Evolutionary conservation across 2,113 vertebrate species (phyloP).

Genomic region (Dipodomys stephensi): DNA sequence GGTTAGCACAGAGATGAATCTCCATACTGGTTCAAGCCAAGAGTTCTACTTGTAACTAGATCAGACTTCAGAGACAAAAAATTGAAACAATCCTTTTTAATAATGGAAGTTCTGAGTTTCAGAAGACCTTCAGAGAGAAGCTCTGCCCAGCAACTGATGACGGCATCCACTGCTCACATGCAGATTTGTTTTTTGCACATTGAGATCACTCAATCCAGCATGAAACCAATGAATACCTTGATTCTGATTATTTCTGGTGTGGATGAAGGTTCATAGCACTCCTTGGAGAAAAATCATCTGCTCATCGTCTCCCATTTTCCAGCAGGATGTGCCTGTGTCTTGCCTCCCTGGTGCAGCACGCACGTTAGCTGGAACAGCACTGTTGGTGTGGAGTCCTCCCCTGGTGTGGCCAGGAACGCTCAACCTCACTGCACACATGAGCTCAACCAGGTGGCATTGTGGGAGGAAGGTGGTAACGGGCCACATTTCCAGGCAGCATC

Average conservation of each 20-base stretch:
- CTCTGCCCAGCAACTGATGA: conserved; percentile 54
- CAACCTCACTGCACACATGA: rapidly evolving
- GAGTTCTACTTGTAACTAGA: not conserved
- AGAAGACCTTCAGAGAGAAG: not conserved
- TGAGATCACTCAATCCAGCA: not conserved
- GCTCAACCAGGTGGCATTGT: too few relatives aligned
- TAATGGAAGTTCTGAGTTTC: not conserved
- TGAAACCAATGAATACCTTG: not conserved
- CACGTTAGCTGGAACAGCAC: not conserved
- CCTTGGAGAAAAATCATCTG: not conserved
- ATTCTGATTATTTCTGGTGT: not conserved
- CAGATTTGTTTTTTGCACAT: not conserved
- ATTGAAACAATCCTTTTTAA: not conserved
- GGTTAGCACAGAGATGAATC: not conserved
- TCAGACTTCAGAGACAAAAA: not conserved
- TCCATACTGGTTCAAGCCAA: rapidly evolving
- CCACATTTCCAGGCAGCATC: too few relatives aligned
- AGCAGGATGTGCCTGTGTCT: not conserved
- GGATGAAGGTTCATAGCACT: not conserved
- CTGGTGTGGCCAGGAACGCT: not conserved
- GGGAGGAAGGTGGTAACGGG: too few relatives aligned
- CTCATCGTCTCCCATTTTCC: too few relatives aligned
- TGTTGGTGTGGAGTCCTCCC: not conserved
- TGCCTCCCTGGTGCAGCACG: not conserved
- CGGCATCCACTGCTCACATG: rapidly evolving